A percentile compares a stretch with the other conserved stretches of the same genome.
Evolutionary conservation across 92 coral and sea anemone genomes (phyloP).

Genomic region (Blastomussa wellsi): DNA sequence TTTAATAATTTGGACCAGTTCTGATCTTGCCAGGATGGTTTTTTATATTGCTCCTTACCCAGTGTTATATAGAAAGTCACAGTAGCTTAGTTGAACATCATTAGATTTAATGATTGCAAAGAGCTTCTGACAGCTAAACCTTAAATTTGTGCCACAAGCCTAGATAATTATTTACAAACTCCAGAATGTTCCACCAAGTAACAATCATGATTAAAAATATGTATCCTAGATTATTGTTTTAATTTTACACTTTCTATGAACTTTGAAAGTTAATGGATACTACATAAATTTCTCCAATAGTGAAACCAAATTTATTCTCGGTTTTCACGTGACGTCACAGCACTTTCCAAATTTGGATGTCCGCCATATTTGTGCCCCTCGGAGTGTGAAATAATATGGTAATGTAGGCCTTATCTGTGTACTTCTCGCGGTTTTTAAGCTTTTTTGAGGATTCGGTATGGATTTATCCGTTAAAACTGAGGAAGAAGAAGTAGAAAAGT

Average conservation of each 20-base stretch:
- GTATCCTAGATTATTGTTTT: background rate
- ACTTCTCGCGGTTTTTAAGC: no score
- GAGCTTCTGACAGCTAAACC: background rate
- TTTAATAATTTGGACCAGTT: background rate
- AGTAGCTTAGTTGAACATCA: background rate
- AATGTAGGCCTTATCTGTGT: background rate
- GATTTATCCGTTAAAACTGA: no score
- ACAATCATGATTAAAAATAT: background rate
- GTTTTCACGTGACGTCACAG: no score
- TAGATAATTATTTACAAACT: background rate
- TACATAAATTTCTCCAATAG: background rate
- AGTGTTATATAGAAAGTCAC: background rate
- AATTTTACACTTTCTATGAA: background rate
- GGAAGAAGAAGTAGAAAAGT: no score
- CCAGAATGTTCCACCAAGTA: background rate
- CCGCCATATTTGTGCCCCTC: no score
- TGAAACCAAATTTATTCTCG: background rate
- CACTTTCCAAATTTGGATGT: no score
- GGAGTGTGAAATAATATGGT: no score
- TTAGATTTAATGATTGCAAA: background rate
- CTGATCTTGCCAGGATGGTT: background rate
- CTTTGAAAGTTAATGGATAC: background rate
- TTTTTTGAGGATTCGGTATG: no score
- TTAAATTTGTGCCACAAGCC: background rate
- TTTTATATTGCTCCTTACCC: background rate